These are phyloP conservation scores for Pachyseris speciosa DNA, from an alignment of 64 coral and sea anemone species.

Conservation along the genomic window DNA sequence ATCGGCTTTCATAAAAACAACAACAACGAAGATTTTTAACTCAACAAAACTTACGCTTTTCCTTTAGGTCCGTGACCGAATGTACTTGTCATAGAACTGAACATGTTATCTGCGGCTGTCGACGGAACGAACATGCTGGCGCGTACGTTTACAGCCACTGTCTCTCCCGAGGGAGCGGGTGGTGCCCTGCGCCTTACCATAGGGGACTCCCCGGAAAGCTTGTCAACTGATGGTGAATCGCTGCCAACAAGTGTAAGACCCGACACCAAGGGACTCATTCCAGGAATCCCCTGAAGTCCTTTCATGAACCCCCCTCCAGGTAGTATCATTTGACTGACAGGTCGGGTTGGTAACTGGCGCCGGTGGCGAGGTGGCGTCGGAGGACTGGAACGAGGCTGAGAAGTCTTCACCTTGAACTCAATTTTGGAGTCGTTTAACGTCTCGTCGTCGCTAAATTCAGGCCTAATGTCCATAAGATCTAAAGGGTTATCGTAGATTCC, in stretches of 20 bases:
- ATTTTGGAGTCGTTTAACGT: slow-evolving; percentile 58
- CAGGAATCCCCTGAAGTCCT: slow-evolving; percentile 50
- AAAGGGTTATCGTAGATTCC: slow-evolving; percentile 92
- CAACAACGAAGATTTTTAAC: background rate
- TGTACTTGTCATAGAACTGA: slow-evolving; percentile 65
- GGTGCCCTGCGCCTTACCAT: slow-evolving; percentile 70
- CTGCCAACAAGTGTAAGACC: slow-evolving; percentile 68
- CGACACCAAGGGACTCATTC: slow-evolving; percentile 74
- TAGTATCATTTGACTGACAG: slow-evolving; percentile 87
- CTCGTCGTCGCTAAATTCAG: slow-evolving; percentile 89
- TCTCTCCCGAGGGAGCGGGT: slow-evolving; percentile 61
- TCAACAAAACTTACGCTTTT: slow-evolving; percentile 10
- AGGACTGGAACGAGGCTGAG: slow-evolving; percentile 58
- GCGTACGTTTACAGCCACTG: slow-evolving; percentile 76
- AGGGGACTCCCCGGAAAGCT: slow-evolving; percentile 54
- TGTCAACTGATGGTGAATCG: slow-evolving; percentile 33
- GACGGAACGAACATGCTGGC: slow-evolving; percentile 63
- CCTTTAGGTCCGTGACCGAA: slow-evolving; percentile 75
- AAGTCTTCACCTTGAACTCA: slow-evolving; percentile 58
- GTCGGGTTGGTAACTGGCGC: slow-evolving; percentile 70
- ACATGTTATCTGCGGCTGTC: slow-evolving; percentile 27
- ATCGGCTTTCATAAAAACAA: too few relatives aligned
- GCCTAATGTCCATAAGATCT: slow-evolving; percentile 75
- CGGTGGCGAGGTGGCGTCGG: slow-evolving; percentile 90
- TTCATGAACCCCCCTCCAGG: slow-evolving; percentile 30